phyloP scores from a whole-genome alignment of 2,113 vertebrate species.

The Cisticola juncidis region DNA sequence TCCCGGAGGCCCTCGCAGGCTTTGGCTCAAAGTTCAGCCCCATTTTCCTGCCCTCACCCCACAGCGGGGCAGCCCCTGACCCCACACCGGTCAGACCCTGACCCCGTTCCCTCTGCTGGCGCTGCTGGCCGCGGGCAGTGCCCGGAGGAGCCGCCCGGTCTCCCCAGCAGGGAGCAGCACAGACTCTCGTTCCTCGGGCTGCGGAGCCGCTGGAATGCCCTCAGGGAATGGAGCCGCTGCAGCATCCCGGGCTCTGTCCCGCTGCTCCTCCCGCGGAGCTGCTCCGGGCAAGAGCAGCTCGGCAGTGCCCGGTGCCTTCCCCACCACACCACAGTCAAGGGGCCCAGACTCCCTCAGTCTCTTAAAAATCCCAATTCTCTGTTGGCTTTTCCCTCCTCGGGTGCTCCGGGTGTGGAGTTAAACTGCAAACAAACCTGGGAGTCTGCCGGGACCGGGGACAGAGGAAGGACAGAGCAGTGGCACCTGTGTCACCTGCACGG shows the following conservation, averaged over 20 bases:
- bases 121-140: rapidly evolving
- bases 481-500: no score
- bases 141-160: rapidly evolving
- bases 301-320: rapidly evolving
- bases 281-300: no score
- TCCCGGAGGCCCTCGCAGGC: rapidly evolving
- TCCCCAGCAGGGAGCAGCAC: neutral
- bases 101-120: rapidly evolving
- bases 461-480: neutral
- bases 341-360: rapidly evolving
- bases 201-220: rapidly evolving
- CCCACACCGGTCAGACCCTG: no score
- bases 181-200: neutral
- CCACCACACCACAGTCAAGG: rapidly evolving
- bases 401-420: neutral
- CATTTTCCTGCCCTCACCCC: rapidly evolving
- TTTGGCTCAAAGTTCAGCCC: neutral
- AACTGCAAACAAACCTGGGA: neutral
- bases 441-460: neutral
- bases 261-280: rapidly evolving
- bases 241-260: neutral
- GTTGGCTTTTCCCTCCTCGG: rapidly evolving
- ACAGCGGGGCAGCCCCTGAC: neutral
- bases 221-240: rapidly evolving
- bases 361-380: rapidly evolving